Conservation (phyloP, 2,113 vertebrate species). For the Leucoraja erinaceus region DNA sequence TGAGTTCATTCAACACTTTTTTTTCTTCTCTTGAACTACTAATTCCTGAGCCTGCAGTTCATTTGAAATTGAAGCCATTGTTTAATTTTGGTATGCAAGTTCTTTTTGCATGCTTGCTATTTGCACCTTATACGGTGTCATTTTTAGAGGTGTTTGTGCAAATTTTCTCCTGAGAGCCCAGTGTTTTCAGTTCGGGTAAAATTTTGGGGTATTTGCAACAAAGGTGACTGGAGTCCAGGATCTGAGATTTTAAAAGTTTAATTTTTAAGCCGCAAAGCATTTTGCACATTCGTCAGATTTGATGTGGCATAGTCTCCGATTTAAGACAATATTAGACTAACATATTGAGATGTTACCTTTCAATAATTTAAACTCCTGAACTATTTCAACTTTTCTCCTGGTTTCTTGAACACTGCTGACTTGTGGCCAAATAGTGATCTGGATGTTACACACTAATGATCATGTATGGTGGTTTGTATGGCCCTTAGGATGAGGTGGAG, state of each 20-base stretch:
- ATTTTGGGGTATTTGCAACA: too few species aligned
- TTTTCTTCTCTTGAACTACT: too few species aligned
- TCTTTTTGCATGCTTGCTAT: neutral
- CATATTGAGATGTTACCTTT: neutral
- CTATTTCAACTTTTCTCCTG: neutral
- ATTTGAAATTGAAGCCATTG: neutral
- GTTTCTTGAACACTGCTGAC: neutral
- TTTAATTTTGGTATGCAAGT: neutral
- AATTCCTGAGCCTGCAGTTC: neutral
- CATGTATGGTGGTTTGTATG: neutral
- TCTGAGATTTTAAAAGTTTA: neutral
- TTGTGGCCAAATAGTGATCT: neutral
- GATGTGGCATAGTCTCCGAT: neutral
- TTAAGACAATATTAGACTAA: neutral
- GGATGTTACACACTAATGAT: neutral
- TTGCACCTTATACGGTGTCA: neutral
- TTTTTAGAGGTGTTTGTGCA: neutral
- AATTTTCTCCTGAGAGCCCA: neutral
- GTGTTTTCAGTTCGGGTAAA: too few species aligned
- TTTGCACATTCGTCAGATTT: neutral
- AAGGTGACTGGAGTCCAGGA: neutral
- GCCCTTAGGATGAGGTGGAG: neutral
- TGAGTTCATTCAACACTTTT: too few species aligned
- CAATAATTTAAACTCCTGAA: neutral
- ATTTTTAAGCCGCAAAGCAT: neutral